Conservation (phyloP, 2,888 invertebrate species). For the Graphium colonna region DNA sequence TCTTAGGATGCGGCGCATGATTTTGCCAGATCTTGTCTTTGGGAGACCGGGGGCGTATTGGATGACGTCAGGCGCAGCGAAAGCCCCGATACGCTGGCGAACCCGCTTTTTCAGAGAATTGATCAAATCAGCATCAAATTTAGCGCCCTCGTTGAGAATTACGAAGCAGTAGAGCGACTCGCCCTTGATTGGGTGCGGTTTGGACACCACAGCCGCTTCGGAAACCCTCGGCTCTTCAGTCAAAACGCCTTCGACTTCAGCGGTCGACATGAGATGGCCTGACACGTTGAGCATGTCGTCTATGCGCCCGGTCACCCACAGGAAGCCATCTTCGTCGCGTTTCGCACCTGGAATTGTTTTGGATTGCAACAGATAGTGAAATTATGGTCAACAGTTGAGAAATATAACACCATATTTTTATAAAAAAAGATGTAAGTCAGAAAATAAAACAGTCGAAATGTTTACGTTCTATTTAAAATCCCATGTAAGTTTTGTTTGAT, state of each 20-base stretch:
- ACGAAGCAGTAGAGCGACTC: conserved; percentile 98
- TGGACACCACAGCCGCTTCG: conserved; percentile 97
- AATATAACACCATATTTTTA: no score
- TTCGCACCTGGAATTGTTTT: conserved; percentile 88
- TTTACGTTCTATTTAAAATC: no score
- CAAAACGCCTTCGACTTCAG: conserved; percentile 93
- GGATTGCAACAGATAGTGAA: no score
- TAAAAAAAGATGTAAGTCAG: no score
- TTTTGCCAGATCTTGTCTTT: conserved; percentile 98
- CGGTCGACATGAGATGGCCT: conserved; percentile 98
- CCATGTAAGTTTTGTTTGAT: no score
- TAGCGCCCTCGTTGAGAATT: conserved; percentile 89
- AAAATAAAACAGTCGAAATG: no score
- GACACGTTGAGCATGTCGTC: conserved; percentile 99
- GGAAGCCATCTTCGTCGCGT: conserved; percentile 95
- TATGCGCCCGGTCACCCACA: conserved; percentile 97
- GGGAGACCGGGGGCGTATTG: conserved; percentile 97
- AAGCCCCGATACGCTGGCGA: conserved; percentile 95
- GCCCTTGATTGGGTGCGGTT: conserved; percentile 96
- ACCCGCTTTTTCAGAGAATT: conserved; percentile 88
- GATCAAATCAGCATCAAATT: conserved; percentile 85
- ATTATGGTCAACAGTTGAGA: no score
- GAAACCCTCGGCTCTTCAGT: conserved; percentile 88
- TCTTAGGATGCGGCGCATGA: conserved; percentile 96
- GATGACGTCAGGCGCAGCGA: conserved; percentile 96